phyloP scores from a whole-genome alignment of 2,113 vertebrate species.

The Hipposideros armiger region DNA sequence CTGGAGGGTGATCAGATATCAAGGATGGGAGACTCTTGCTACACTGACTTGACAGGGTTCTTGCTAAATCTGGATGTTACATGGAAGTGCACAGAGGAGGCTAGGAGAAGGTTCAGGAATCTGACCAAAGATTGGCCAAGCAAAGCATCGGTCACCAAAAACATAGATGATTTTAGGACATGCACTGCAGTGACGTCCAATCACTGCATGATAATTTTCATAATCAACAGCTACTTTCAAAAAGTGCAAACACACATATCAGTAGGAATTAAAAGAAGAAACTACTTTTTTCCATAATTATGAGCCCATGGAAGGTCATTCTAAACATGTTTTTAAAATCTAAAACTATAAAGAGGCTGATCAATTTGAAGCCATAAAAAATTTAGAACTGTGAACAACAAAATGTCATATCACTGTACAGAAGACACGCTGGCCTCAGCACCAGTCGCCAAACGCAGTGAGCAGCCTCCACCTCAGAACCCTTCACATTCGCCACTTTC shows the following conservation, averaged over 20 bases:
- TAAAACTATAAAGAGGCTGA: neutral
- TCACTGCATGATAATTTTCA: neutral
- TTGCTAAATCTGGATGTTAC: neutral
- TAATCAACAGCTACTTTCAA: neutral
- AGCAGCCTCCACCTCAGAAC: neutral
- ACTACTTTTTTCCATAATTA: neutral
- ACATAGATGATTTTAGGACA: neutral
- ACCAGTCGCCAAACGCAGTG: neutral
- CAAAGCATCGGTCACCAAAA: neutral
- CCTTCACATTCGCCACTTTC: neutral
- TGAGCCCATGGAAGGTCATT: neutral
- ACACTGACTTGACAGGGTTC: neutral
- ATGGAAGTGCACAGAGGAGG: neutral
- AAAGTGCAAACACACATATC: neutral
- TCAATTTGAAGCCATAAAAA: neutral
- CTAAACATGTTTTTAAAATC: neutral
- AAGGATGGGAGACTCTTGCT: neutral
- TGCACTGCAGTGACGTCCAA: neutral
- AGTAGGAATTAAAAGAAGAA: neutral
- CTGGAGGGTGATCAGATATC: neutral
- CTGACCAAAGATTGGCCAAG: neutral
- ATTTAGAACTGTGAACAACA: slow-evolving; percentile 9
- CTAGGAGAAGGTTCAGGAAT: neutral
- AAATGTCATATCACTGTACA: neutral
- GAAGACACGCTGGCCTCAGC: neutral